Base-by-base conservation (phyloP, 1,140 invertebrate species). In the Lanistes nyassanus region DNA sequence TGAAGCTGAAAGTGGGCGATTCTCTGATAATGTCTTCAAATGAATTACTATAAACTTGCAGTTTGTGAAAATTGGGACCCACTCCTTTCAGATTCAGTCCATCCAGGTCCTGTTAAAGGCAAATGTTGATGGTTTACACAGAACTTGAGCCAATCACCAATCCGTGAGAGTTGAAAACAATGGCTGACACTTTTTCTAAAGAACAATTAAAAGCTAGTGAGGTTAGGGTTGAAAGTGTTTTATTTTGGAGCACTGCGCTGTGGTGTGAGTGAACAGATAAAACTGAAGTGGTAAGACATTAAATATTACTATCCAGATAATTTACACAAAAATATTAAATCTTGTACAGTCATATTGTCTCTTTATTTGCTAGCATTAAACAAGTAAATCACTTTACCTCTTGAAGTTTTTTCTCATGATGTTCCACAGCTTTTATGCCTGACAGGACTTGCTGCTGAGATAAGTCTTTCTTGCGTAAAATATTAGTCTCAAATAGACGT, bases 41-140 rank as follows among this genome's bases (percentile, higher is more conserved):
- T 16, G 77, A 80, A 67, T 86, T 82, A 76, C 86, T 89, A 77
- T 81, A 84, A 26, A 86, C 81, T 79, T 89, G 87, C 39, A 89
- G 81, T 64, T 82, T 82, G 75, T 88, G 86, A 68, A 88, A 87
- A 70, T 85, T 87, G 19, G 85, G 83, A 39, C 85, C 84, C 64
- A 77, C 51, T 31, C 82, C 84, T 76, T 82, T 70, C 9, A 83
- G 64, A 60, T 85, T 81, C 34, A 82, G 74, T 13, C 75, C 53
- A 19, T 80, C 77, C 51, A 86, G 66, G 60, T 86, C 85, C 86
- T 86, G 62, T 36, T 47, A 47, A 47, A 47, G 19, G 9, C 19
- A 16, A 47, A 47, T n/a, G n/a, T n/a, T n/a, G n/a, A n/a, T 13
- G 42, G 2, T 9, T 47, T 47, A 13, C 42, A 47, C 42, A 47